Evolutionary conservation across 2,797 vertebrate genomes (phyloP).

Genomic region (Aplochiton taeniatus): DNA sequence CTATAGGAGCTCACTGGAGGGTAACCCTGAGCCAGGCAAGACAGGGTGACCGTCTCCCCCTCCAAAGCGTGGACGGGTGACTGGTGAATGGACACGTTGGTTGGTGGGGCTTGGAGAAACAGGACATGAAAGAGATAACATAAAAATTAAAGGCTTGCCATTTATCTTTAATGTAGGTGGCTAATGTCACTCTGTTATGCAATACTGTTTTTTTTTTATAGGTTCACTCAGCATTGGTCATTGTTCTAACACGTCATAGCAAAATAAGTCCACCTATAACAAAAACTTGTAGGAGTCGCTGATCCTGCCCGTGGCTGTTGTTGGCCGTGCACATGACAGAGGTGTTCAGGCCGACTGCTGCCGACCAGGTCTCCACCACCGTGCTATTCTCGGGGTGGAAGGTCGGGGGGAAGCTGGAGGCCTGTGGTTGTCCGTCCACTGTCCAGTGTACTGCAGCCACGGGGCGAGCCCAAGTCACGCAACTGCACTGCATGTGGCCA

Average conservation of each 20-base stretch:
- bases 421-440: background rate
- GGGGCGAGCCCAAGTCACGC: background rate
- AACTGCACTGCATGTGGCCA: conserved; percentile 1
- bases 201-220: background rate
- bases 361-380: background rate
- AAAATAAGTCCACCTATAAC: conserved; percentile 14
- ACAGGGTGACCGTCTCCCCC: conserved; percentile 12
- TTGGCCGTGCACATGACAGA: conserved; percentile 11
- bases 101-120: conserved; percentile 2
- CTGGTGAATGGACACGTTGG: conserved; percentile 15
- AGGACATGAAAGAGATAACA: background rate
- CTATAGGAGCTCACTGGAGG: conserved; percentile 19
- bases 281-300: background rate
- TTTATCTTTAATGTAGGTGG: no score
- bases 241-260: no score
- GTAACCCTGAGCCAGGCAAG: conserved; percentile 1
- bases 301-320: conserved; percentile 10
- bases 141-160: background rate
- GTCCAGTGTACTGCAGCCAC: conserved; percentile 6
- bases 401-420: background rate
- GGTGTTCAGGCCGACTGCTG: background rate
- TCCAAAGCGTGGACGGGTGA: background rate
- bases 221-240: no score
- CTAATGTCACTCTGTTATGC: background rate
- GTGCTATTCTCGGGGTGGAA: background rate